These are phyloP conservation scores for Belonocnema kinseyi DNA, from an alignment of 1,140 invertebrate genomes.

Conservation along the genomic window DNA sequence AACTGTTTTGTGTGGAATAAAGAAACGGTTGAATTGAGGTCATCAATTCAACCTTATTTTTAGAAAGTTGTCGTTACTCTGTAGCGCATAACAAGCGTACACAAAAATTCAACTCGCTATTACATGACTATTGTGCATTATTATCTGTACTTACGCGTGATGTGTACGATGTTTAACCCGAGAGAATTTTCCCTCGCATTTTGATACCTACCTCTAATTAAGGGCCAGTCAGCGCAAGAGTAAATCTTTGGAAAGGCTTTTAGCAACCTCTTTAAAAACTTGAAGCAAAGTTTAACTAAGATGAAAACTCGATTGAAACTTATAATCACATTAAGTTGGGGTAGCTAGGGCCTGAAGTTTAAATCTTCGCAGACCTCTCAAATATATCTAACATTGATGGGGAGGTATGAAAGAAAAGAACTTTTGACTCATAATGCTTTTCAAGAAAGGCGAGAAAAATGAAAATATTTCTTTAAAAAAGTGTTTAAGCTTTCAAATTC, in stretches of 20 bases:
- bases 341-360: background rate
- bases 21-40: no score
- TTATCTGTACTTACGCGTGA: no score
- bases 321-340: constrained; percentile 11
- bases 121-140: no score
- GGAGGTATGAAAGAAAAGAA: background rate
- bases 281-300: constrained; percentile 11
- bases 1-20: no score
- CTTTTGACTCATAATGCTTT: background rate
- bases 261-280: constrained; percentile 19
- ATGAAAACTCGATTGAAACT: constrained; percentile 24
- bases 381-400: background rate
- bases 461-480: no score
- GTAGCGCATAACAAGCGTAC: no score
- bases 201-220: constrained; percentile 6
- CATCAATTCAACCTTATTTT: no score
- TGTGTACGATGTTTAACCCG: no score
- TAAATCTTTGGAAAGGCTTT: constrained; percentile 19
- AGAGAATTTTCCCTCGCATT: background rate
- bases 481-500: no score
- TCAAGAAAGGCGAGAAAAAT: background rate
- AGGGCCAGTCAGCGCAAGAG: constrained; percentile 10
- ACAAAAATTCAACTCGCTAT: no score
- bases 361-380: constrained; percentile 1
- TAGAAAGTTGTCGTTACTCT: no score